phyloP scores from a whole-genome alignment of 2,888 invertebrate genomes.

The Cephus pygmeus region DNA sequence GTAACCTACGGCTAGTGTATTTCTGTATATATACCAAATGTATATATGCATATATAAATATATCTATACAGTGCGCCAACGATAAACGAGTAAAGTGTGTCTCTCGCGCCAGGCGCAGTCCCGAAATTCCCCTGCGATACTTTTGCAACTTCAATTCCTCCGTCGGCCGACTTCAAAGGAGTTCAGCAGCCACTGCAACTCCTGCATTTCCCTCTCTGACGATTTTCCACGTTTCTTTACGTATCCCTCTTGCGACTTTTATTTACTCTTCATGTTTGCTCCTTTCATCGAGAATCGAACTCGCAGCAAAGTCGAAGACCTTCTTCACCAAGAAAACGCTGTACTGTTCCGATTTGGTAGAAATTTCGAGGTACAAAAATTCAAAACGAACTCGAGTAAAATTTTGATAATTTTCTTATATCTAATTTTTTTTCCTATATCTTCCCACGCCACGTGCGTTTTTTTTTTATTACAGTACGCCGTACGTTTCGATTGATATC shows the following conservation, averaged over 20 bases:
- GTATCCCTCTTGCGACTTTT: neutral
- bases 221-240: neutral
- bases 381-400: neutral
- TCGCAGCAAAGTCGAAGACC: neutral
- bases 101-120: constrained; percentile 32
- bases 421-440: neutral
- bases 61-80: neutral
- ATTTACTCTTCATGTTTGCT: neutral
- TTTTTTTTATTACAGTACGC: neutral
- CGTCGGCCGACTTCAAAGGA: neutral
- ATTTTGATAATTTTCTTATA: neutral
- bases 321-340: accelerated
- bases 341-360: neutral
- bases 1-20: neutral
- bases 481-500: neutral
- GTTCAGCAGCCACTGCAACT: neutral
- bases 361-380: neutral
- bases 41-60: neutral
- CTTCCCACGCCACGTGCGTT: neutral
- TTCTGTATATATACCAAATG: neutral
- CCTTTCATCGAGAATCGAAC: neutral
- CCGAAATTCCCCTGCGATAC: constrained; percentile 27
- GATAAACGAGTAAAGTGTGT: constrained; percentile 1
- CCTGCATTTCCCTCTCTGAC: neutral
- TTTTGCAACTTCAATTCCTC: neutral